Evolutionary conservation across 1,140 invertebrate species (phyloP), one percentile per base, ranked within the genome.

Genomic region (Nephila pilipes): DNA sequence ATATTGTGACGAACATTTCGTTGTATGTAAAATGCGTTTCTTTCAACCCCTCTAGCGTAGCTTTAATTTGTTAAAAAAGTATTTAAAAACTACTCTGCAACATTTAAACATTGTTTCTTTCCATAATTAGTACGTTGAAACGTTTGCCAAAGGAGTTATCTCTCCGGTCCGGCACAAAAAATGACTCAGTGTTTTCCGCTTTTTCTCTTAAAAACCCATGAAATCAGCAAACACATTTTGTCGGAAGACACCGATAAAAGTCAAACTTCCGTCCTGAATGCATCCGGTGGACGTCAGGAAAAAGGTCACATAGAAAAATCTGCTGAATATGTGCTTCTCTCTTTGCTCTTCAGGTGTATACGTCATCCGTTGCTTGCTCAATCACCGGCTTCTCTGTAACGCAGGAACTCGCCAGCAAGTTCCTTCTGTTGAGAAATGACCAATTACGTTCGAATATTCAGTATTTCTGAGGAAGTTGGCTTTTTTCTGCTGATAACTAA

Each of bases 251-350:
- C 58, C 85, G 91, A 93, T 93, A 93, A 93, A 93, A 93, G 85
- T 87, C 91, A 93, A 87, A 87, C 91, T 93, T 93, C 91, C 91
- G 83, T 93, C 91, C 91, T 93, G 91, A 80, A 87, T 55, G 85
- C 91, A 87, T 93, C 91, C 91, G 91, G 91, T 93, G 91, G 91
- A 93, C 91, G 91, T 87, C 65, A 75, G 63, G 85, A 92, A 92
- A 93, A 93, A 93, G 85, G 85, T 87, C 65, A 58, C 38, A 58
- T 46, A 25, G 18, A 80, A 90, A 93, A 93, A 85, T 79, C 83
- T 93, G 91, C 85, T 87, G 91, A 93, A 93, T 93, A 57, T 87
- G 83, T 57, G 57, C 54, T 25, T 69, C 25, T 85, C 36, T 32
- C 60, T 85, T 32, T 29, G 46, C 55, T 69, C 60, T 32, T 79